Base-by-base conservation (phyloP, 2,888 invertebrate species). In the Aporophyla nigra region DNA sequence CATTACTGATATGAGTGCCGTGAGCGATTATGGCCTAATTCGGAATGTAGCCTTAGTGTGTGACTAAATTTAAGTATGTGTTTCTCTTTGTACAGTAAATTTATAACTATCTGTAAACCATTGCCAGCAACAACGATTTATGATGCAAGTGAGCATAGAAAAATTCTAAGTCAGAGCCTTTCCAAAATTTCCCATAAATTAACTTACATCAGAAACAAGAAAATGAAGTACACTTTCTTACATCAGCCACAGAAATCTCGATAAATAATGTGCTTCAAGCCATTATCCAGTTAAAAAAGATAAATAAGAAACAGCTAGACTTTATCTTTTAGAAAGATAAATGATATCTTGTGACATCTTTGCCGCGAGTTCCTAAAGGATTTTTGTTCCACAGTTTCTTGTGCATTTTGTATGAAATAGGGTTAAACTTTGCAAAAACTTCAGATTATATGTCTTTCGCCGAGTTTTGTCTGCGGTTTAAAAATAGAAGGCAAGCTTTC, bases 301-400 rank as follows among this genome's bases (percentile, higher is more conserved):
- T 84, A 84, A 84, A 82, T 61, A 68, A 66, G 75, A 16, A 33
- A 53, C 27, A 66, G 56, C 65, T 69, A 62, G 68, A 80, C 72
- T 69, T 40, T 78, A 82, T 74, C 74, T 84, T 71, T 53, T 54
- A 58, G 33, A 54, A 74, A 82, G 85, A 85, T 65, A 83, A 83
- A 83, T 80, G 71, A 71, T 84, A 63, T 76, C 81, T 80, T 40
- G 67, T 69, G 85, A 83, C 76, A 70, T 76, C 70, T 73, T 76
- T 49, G 66, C 72, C 51, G 51, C 56, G 49, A 66, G 59, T 65
- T 81, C 59, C 24, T 27, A 56, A 79, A 84, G 59, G 84, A 79
- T 71, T 72, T 84, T 69, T 54, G 71, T 80, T 62, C 61, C 46
- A 53, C 63, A 69, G 40, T 84, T 80, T 84, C 61, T 82, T 71